Conservation (phyloP, 1,140 invertebrate genomes). For the Drosophila aff. region DNA sequence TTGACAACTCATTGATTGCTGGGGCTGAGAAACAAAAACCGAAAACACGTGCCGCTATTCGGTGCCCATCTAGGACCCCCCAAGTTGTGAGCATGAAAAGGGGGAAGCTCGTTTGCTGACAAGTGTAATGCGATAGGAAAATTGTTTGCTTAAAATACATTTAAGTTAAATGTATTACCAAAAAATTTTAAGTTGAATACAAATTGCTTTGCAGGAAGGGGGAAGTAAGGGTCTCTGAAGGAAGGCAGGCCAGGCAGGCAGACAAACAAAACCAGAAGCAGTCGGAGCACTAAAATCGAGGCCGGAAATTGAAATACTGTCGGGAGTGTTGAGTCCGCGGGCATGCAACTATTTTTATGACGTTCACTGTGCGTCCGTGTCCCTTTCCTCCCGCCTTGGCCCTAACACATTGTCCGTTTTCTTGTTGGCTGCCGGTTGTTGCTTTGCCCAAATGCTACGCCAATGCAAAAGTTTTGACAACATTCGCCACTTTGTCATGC, state of each 20-base stretch:
- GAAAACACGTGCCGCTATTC: conserved; percentile 13
- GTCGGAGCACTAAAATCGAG: conserved; percentile 28
- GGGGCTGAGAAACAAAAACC: neutral
- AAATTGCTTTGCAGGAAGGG: neutral
- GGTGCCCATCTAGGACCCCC: conserved; percentile 42
- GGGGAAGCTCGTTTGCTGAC: conserved; percentile 19
- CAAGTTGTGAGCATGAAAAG: conserved; percentile 13
- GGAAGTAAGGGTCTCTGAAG: neutral
- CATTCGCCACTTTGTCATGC: conserved; percentile 81
- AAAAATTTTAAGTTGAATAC: conserved; percentile 16
- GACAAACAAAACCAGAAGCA: conserved; percentile 17
- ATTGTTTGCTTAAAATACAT: conserved; percentile 22
- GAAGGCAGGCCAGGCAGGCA: neutral
- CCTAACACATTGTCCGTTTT: conserved; percentile 35
- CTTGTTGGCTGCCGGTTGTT: conserved; percentile 7
- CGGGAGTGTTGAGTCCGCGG: neutral
- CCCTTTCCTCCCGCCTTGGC: neutral
- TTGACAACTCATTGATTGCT: conserved; percentile 40
- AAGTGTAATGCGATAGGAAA: conserved; percentile 63
- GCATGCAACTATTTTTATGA: conserved; percentile 47
- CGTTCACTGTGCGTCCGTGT: conserved; percentile 8
- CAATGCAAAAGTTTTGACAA: conserved; percentile 75
- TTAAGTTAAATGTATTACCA: conserved; percentile 15
- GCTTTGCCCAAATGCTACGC: conserved; percentile 18
- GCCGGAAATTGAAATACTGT: conserved; percentile 65